Evolutionary conservation across 1,140 invertebrate species (phyloP).

Genomic region (Aricia agestis): DNA sequence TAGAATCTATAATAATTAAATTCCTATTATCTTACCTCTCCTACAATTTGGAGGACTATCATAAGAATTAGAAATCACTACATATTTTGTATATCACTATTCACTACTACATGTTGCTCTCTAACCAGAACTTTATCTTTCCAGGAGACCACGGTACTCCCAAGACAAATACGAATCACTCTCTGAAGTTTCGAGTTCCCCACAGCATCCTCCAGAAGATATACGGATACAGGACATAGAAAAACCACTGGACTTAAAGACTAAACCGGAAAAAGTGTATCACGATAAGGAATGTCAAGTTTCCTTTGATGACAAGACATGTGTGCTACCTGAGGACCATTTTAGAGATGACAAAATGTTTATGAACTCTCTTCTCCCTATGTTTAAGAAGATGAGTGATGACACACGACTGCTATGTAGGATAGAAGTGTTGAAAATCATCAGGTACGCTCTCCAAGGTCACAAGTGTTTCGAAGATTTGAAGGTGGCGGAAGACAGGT

Average conservation of each 20-base stretch:
- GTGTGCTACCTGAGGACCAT: constrained; percentile 54
- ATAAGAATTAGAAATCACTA: too few species aligned
- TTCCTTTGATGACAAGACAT: neutral
- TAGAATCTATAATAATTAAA: too few species aligned
- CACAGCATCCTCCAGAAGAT: constrained; percentile 56
- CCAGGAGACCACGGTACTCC: constrained; percentile 59
- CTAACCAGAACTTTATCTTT: constrained; percentile 25
- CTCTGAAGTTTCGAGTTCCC: constrained; percentile 63
- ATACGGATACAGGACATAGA: constrained; percentile 48
- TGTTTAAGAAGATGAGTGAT: constrained; percentile 67
- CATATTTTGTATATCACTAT: too few species aligned
- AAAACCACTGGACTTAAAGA: constrained; percentile 57
- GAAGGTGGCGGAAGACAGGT: constrained; percentile 50
- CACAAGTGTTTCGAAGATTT: constrained; percentile 56
- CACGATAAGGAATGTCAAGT: constrained; percentile 7
- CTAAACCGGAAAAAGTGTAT: constrained; percentile 39
- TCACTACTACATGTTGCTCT: too few species aligned
- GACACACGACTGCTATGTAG: constrained; percentile 58
- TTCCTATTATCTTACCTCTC: too few species aligned
- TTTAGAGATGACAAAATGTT: constrained; percentile 64
- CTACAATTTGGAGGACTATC: too few species aligned
- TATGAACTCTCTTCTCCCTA: constrained; percentile 62
- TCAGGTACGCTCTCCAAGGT: constrained; percentile 58
- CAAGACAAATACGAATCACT: constrained; percentile 66
- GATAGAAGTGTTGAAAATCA: constrained; percentile 65